These are phyloP conservation scores for Gymnocephalus cernua DNA, from an alignment of 2,113 vertebrate species.

Conservation along the genomic window DNA sequence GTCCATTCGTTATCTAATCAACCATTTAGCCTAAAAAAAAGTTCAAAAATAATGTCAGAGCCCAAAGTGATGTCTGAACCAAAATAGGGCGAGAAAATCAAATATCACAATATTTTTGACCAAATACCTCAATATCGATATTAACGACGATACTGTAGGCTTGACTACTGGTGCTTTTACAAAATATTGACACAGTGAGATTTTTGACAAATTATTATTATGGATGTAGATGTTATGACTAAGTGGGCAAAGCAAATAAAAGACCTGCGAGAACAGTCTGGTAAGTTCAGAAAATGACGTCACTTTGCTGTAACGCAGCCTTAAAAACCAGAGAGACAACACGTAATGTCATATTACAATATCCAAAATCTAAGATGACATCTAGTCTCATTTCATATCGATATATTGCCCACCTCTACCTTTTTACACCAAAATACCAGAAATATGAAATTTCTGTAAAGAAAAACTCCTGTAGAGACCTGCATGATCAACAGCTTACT, in stretches of 20 bases:
- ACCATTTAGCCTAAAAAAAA: not conserved
- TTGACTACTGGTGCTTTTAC: not conserved
- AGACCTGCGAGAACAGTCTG: too few relatives aligned
- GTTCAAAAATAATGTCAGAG: too few relatives aligned
- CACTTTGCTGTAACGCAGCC: too few relatives aligned
- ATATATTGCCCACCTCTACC: too few relatives aligned
- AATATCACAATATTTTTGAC: not conserved
- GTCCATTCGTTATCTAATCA: not conserved
- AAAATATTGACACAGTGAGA: not conserved
- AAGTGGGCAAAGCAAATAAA: not conserved
- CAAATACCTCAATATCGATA: not conserved
- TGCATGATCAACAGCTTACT: conserved; percentile 69
- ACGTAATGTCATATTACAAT: too few relatives aligned
- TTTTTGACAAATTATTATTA: not conserved
- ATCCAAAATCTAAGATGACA: too few relatives aligned
- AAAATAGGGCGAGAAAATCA: too few relatives aligned
- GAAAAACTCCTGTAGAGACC: not conserved
- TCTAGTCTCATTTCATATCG: too few relatives aligned
- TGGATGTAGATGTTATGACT: not conserved
- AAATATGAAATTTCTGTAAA: not conserved
- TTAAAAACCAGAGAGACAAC: too few relatives aligned
- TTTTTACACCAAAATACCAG: not conserved
- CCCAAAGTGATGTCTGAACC: not conserved
- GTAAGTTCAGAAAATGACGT: too few relatives aligned
- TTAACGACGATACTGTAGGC: not conserved